These are phyloP conservation scores for Eristalis tenax DNA, from an alignment of 2,888 invertebrate genomes.

Conservation along the genomic window DNA sequence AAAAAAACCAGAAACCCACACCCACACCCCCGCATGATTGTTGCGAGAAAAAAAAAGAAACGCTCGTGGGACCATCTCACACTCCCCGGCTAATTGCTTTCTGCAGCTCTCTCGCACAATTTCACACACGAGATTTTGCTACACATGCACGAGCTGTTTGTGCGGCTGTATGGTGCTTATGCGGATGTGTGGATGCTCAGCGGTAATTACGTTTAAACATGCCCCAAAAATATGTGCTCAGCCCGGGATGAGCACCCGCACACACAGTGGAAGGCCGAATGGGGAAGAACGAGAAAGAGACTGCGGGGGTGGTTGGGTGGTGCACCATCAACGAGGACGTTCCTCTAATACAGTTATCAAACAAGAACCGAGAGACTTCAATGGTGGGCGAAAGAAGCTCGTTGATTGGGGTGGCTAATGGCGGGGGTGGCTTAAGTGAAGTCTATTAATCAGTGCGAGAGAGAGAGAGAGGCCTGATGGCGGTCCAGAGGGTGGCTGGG, in stretches of 20 bases:
- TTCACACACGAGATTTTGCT: neutral
- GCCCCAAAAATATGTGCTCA: conserved; percentile 40
- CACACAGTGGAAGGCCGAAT: neutral
- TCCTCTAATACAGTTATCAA: conserved; percentile 37
- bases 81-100: conserved; percentile 25
- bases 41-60: neutral
- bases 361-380: conserved; percentile 20
- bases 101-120: conserved; percentile 1
- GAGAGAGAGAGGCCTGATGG: conserved; percentile 12
- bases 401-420: conserved; percentile 16
- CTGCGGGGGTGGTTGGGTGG: conserved; percentile 1
- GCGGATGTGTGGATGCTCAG: conserved; percentile 9
- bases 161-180: neutral
- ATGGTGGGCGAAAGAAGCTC: conserved; percentile 19
- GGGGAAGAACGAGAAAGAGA: neutral
- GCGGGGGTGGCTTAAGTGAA: conserved; percentile 60
- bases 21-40: neutral
- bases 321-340: conserved; percentile 6
- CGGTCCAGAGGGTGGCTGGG: neutral
- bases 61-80: neutral
- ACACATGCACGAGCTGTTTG: neutral
- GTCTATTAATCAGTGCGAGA: conserved; percentile 54
- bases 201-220: conserved; percentile 52
- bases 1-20: too few relatives aligned
- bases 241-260: conserved; percentile 3